Conservation (phyloP, 1,140 invertebrate species). For the Globodera rostochiensis region DNA sequence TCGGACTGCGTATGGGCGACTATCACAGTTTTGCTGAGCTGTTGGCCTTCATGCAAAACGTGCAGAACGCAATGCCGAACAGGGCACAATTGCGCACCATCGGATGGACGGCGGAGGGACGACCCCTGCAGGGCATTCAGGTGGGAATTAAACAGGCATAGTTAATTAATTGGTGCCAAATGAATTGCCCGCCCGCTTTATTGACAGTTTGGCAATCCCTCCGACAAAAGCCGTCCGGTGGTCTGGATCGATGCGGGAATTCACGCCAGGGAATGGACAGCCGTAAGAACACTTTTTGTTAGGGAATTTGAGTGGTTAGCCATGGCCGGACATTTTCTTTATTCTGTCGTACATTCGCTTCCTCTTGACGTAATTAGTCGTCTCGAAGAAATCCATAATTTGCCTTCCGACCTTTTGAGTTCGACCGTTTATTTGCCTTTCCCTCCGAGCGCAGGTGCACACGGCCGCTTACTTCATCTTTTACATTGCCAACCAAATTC, state of each 20-base stretch:
- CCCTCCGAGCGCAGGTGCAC: conserved; percentile 51
- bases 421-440: conserved; percentile 10
- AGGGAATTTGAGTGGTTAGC: background rate
- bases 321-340: background rate
- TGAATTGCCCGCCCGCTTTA: background rate
- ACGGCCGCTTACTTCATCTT: conserved; percentile 65
- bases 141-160: conserved; percentile 33
- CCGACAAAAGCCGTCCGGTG: conserved; percentile 45
- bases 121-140: conserved; percentile 54
- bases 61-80: conserved; percentile 27
- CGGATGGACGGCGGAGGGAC: conserved; percentile 42
- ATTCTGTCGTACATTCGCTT: background rate
- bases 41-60: conserved; percentile 32
- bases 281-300: background rate
- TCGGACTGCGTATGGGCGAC: conserved; percentile 38
- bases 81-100: conserved; percentile 34
- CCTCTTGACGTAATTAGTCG: conserved; percentile 45
- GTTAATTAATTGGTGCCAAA: background rate
- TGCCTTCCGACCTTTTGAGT: too few relatives aligned
- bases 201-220: conserved; percentile 49
- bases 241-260: conserved; percentile 63
- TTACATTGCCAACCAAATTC: conserved; percentile 50
- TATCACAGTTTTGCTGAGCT: conserved; percentile 42
- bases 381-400: too few relatives aligned
- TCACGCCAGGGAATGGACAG: conserved; percentile 48